These are phyloP conservation scores for Limnephilus lunatus DNA, from an alignment of 2,888 invertebrate genomes.

Conservation along the genomic window DNA sequence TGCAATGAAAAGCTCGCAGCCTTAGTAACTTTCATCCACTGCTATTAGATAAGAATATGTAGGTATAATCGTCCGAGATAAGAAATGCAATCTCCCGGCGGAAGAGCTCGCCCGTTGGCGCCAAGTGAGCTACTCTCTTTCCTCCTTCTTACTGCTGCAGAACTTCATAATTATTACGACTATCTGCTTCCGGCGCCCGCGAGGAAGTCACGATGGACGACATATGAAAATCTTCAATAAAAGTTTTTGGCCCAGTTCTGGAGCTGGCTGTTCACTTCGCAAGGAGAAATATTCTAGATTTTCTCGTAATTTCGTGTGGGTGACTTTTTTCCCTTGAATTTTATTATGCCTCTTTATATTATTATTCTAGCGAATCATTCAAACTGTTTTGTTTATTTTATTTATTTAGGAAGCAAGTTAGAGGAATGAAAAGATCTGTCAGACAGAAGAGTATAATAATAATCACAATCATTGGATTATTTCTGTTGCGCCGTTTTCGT, in stretches of 20 bases:
- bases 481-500: no score
- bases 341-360: neutral
- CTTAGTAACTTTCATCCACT: neutral
- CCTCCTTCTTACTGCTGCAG: neutral
- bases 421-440: neutral
- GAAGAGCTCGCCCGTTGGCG: neutral
- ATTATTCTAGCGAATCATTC: neutral
- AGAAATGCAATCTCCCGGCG: conserved; percentile 10
- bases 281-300: neutral
- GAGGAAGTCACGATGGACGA: conserved; percentile 5
- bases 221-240: neutral
- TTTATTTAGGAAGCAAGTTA: neutral
- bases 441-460: no score
- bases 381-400: neutral
- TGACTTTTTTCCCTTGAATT: neutral
- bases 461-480: no score
- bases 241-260: neutral
- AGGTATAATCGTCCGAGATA: neutral
- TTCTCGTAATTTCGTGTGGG: neutral
- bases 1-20: neutral
- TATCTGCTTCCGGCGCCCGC: conserved; percentile 22
- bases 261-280: neutral
- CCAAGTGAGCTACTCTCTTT: conserved; percentile 2
- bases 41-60: neutral
- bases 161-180: conserved; percentile 16